Percentiles rank a stretch among this genome's conserved stretches.
Evolutionary conservation across 2,797 vertebrate species (phyloP).

Genomic region (Heliangelus exortis): DNA sequence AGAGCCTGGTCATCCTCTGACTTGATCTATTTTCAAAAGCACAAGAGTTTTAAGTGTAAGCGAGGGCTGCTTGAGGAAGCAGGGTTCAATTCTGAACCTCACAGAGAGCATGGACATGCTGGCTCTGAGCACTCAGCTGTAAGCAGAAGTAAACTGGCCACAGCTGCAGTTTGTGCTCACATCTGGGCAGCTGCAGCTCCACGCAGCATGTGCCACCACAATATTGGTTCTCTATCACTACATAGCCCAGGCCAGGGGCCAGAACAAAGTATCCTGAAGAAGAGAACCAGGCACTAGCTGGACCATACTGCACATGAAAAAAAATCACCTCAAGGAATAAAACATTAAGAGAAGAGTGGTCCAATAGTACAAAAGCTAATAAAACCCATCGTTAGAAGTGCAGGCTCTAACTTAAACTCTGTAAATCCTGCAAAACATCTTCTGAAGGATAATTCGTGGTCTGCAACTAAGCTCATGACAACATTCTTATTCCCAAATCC

Average conservation of each 20-base stretch:
- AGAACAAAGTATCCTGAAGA: neutral
- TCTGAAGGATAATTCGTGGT: neutral
- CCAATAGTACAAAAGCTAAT: neutral
- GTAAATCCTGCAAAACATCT: neutral
- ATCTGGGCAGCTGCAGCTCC: neutral
- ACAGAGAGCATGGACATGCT: neutral
- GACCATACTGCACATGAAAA: neutral
- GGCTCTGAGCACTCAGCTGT: neutral
- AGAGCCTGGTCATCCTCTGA: constrained; percentile 92
- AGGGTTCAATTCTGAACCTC: neutral
- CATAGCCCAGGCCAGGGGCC: neutral
- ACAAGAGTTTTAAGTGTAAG: neutral
- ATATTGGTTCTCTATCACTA: neutral
- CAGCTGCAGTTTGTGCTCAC: neutral
- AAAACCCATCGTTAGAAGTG: neutral
- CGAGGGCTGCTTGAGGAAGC: rapidly evolving
- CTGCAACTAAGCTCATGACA: neutral
- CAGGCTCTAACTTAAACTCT: neutral
- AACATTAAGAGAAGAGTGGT: neutral
- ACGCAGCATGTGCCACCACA: neutral
- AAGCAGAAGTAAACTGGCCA: neutral
- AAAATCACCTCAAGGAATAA: neutral
- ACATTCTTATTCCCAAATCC: neutral
- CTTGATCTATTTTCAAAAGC: constrained; percentile 83
- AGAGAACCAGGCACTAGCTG: neutral